phyloP scores from a whole-genome alignment of 2,113 vertebrate species.

The Syrrhaptes paradoxus region DNA sequence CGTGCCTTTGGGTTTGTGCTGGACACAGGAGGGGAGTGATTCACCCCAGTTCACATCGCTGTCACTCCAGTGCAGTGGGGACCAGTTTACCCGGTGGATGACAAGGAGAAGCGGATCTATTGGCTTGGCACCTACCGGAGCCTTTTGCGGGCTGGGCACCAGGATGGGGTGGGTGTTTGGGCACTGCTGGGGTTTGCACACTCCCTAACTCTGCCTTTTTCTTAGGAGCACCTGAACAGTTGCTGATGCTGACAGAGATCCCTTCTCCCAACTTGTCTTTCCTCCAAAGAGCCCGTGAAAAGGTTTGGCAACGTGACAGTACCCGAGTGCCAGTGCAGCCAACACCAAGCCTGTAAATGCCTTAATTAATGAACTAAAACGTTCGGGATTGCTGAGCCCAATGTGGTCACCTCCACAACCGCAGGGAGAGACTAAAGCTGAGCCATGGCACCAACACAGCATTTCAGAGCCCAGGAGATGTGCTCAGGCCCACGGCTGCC shows the following conservation, averaged over 20 bases:
- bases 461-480: not conserved
- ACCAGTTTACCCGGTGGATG: not conserved
- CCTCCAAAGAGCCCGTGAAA: not conserved
- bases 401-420: accelerated
- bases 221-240: not conserved
- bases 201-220: not conserved
- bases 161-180: not conserved
- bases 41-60: not conserved
- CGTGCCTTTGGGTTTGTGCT: not conserved
- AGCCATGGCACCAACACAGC: accelerated
- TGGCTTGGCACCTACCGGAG: not conserved
- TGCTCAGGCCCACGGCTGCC: not conserved
- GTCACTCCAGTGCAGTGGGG: not conserved
- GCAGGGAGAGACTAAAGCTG: not conserved
- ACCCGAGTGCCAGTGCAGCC: not conserved
- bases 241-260: not conserved
- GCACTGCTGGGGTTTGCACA: not conserved
- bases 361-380: too few relatives aligned
- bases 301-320: not conserved
- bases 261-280: not conserved
- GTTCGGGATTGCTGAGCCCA: not conserved
- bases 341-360: not conserved
- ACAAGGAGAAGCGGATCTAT: not conserved
- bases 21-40: not conserved
- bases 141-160: accelerated